These are phyloP conservation scores for Tinea trinotella DNA, from an alignment of 2,888 invertebrate species.

Conservation along the genomic window DNA sequence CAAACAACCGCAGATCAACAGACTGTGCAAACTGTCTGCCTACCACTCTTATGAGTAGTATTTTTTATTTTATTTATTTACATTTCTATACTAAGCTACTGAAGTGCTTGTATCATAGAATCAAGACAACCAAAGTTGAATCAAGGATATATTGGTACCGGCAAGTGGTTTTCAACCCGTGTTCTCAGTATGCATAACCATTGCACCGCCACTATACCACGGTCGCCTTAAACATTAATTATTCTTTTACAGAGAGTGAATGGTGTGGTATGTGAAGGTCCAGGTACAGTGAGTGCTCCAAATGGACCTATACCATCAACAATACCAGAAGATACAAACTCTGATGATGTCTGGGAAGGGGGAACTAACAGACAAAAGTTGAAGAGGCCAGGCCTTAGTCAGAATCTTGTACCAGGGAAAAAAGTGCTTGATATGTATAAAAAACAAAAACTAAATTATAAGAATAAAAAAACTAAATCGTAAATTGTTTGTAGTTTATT, in stretches of 20 bases:
- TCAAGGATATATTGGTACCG: too few relatives aligned
- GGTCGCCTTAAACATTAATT: too few relatives aligned
- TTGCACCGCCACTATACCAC: too few relatives aligned
- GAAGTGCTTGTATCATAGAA: too few relatives aligned
- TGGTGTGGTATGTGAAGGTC: constrained; percentile 50
- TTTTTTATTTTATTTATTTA: neutral
- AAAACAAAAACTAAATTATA: constrained; percentile 71
- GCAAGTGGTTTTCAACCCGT: too few relatives aligned
- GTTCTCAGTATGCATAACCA: too few relatives aligned
- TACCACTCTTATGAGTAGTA: too few relatives aligned
- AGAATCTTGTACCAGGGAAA: constrained; percentile 85
- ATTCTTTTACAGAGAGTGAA: constrained; percentile 46
- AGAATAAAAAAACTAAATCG: constrained; percentile 36
- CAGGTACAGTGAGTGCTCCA: constrained; percentile 47
- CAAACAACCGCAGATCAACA: too few relatives aligned
- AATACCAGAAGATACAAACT: constrained; percentile 32
- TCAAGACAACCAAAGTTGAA: too few relatives aligned
- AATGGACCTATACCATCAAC: constrained; percentile 42
- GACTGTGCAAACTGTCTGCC: too few relatives aligned
- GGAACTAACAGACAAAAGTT: constrained; percentile 72
- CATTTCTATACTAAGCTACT: neutral
- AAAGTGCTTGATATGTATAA: constrained; percentile 86
- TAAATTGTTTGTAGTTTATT: too few relatives aligned
- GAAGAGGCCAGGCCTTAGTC: constrained; percentile 84
- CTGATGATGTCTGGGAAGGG: constrained; percentile 64